These are phyloP conservation scores for Sinotaia quadrata DNA, from an alignment of 2,888 invertebrate genomes.

Conservation along the genomic window DNA sequence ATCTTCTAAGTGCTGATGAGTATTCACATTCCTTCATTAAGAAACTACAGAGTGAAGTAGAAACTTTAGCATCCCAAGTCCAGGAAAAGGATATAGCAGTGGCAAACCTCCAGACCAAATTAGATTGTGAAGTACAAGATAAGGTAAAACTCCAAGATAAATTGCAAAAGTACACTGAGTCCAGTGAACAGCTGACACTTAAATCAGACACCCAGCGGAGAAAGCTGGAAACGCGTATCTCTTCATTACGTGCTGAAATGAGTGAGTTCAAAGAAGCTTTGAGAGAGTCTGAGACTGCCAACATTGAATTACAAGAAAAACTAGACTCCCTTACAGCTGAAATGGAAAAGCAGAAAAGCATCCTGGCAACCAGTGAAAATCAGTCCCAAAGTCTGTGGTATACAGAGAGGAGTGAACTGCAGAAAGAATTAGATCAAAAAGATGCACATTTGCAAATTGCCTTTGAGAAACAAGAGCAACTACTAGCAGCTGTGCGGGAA, in stretches of 20 bases:
- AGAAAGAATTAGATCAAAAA: conserved; percentile 23
- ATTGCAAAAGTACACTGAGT: conserved; percentile 37
- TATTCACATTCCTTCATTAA: background rate
- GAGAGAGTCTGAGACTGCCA: conserved; percentile 21
- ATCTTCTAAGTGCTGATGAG: background rate
- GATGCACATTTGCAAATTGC: conserved; percentile 14
- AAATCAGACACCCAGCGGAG: conserved; percentile 14
- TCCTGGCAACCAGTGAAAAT: conserved; percentile 13
- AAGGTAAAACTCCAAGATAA: conserved; percentile 40
- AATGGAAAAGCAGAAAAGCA: background rate
- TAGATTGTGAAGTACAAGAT: conserved; percentile 47
- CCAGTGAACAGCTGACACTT: conserved; percentile 6
- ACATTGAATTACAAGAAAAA: conserved; percentile 20
- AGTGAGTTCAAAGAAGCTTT: conserved; percentile 16
- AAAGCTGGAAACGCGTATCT: conserved; percentile 12
- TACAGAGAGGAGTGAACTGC: conserved; percentile 32
- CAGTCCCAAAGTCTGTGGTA: conserved; percentile 42
- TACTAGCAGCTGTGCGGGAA: conserved; percentile 3
- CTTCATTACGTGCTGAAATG: conserved; percentile 12
- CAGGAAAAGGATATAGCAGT: conserved; percentile 36
- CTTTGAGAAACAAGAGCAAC: conserved; percentile 30
- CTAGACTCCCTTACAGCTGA: conserved; percentile 2
- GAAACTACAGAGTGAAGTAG: background rate
- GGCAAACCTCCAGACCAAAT: conserved; percentile 41
- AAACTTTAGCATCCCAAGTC: conserved; percentile 30